Conservation (phyloP, 2,888 invertebrate species). For the Mongoloraphidia duomilia region DNA sequence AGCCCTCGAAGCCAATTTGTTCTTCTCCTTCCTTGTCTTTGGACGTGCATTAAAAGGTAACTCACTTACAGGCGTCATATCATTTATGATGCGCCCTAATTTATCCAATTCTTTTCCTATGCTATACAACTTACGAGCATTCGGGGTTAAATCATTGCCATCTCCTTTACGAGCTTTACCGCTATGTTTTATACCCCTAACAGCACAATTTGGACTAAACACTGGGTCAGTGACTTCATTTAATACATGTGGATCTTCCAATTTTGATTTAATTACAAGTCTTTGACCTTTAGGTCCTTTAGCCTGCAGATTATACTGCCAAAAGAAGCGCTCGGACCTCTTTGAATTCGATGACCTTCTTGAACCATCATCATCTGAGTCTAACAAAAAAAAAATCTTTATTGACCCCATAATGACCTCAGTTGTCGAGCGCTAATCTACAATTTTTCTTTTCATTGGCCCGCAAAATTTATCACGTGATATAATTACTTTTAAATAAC, state of each 20-base stretch:
- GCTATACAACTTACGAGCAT: slow-evolving; percentile 75
- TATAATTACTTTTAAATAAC: no score
- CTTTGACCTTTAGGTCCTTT: slow-evolving; percentile 95
- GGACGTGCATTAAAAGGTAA: slow-evolving; percentile 78
- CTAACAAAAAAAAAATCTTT: slow-evolving; percentile 24
- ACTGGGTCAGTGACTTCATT: slow-evolving; percentile 91
- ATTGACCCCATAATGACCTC: background rate
- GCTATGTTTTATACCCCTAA: slow-evolving; percentile 79
- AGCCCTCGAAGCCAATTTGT: slow-evolving; percentile 91
- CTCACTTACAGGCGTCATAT: slow-evolving; percentile 91
- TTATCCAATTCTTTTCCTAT: slow-evolving; percentile 90
- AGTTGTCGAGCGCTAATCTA: no score
- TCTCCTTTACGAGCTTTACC: slow-evolving; percentile 87
- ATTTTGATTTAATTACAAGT: slow-evolving; percentile 66
- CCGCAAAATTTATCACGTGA: no score
- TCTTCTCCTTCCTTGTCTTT: slow-evolving; percentile 93
- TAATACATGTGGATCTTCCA: slow-evolving; percentile 83
- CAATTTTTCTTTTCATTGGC: no score
- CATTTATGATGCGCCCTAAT: slow-evolving; percentile 79
- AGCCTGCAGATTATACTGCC: slow-evolving; percentile 98
- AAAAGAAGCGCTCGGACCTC: slow-evolving; percentile 65
- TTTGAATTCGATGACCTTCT: slow-evolving; percentile 17
- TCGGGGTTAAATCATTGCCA: slow-evolving; percentile 93
- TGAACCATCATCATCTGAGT: slow-evolving; percentile 47
- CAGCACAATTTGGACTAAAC: slow-evolving; percentile 82